Evolutionary conservation across 2,113 vertebrate species (phyloP).

Genomic region (Puma concolor): DNA sequence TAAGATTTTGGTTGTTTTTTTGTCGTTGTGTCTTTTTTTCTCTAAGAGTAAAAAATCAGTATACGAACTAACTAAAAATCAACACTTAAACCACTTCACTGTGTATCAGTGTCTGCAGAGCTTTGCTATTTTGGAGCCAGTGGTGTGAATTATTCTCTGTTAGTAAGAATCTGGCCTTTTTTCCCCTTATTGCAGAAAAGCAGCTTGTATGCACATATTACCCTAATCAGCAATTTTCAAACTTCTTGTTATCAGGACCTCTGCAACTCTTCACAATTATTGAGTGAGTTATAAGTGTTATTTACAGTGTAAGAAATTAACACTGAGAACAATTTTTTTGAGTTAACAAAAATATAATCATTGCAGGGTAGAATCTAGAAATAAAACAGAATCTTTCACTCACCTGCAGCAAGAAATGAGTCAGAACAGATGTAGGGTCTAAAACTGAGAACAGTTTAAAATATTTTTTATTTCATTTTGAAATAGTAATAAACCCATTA

Average conservation of each 20-base stretch:
- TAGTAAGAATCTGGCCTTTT: conserved; percentile 35
- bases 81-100: background rate
- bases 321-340: background rate
- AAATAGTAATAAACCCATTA: background rate
- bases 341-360: background rate
- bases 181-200: background rate
- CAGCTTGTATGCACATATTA: background rate
- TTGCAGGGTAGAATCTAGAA: background rate
- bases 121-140: conserved; percentile 51
- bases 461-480: conserved; percentile 42
- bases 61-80: background rate
- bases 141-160: conserved; percentile 71
- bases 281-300: background rate
- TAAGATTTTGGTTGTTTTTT: background rate
- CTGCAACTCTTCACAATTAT: conserved; percentile 26
- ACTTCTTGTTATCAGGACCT: background rate
- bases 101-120: background rate
- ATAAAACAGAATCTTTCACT: background rate
- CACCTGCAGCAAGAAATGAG: background rate
- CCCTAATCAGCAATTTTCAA: background rate
- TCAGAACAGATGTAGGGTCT: background rate
- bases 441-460: conserved; percentile 31
- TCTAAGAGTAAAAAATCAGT: background rate
- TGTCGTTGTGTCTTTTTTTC: background rate
- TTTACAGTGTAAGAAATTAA: conserved; percentile 39